Evolutionary conservation across 2,113 vertebrate genomes (phyloP), one percentile per base, ranked within the genome.

Genomic region (Indicator maculatus): DNA sequence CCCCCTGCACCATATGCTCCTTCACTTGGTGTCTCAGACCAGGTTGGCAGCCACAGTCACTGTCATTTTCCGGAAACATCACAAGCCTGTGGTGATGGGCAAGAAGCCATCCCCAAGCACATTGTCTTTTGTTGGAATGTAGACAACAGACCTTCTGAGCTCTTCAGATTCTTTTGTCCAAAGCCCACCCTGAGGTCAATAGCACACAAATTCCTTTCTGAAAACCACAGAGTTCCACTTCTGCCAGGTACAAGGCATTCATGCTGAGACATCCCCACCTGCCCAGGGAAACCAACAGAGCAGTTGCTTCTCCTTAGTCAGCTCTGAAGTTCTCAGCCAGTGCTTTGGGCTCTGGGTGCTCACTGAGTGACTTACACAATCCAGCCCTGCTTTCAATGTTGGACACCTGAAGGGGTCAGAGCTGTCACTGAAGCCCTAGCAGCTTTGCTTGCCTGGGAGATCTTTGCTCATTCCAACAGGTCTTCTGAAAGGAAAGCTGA

Each of bases 351-450:
- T 74, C 53, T 84, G 4, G 1, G 71, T 39, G 56, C 20, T 36
- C 1, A 2, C 58, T 4, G 15, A 19, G 33, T 1, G 38, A 3
- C 30, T 47, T 9, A 38, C 52, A 28, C 69, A 36, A 8, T 2
- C 45, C 72, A 28, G 70, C 31, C 2, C 53, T 27, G 53, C 1
- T 36, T 81, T 56, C 21, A 10, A 28, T 36, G 53, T 50, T 1
- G 3, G 1, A 2, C 26, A 8, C 26, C 19, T 5, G 5, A 0
- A 24, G 31, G 58, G 30, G 33, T 12, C 18, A 0, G 14, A 63
- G 36, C 58, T 24, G 11, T 8, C 2, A 0, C 58, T 15, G 53
- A 18, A 76, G 55, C 79, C 75, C 53, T 2, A 4, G 16, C 12
- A 20, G 53, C 69, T 67, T 21, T 36, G 44, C 82, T 28, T 10